A percentile compares a stretch with the other conserved stretches of the same genome.
phyloP scores from a whole-genome alignment of 2,888 invertebrate genomes.

The Leptura quadrifasciata region DNA sequence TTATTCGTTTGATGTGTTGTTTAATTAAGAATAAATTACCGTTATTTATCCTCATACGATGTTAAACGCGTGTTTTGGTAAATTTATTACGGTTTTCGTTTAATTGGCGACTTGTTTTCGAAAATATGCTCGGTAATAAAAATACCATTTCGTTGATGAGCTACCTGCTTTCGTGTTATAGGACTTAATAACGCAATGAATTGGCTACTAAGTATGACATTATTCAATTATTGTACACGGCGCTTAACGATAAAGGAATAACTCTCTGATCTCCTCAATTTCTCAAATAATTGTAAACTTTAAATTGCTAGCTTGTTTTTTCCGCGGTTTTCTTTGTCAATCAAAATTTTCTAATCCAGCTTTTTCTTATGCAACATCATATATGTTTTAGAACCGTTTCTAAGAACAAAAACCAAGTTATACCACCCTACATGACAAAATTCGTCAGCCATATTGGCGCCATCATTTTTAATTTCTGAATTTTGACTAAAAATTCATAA shows the following conservation, averaged over 20 bases:
- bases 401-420: no score
- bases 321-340: no score
- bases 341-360: no score
- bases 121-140: slow-evolving; percentile 34
- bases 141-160: slow-evolving; percentile 37
- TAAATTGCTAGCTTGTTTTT: no score
- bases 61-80: slow-evolving; percentile 48
- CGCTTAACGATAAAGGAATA: neutral
- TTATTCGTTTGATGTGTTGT: slow-evolving; percentile 34
- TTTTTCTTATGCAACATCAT: no score
- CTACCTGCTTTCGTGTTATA: slow-evolving; percentile 20
- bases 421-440: no score
- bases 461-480: no score
- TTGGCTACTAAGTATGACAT: neutral
- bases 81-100: slow-evolving; percentile 50
- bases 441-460: no score
- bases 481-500: no score
- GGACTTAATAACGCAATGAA: neutral
- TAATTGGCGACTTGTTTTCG: slow-evolving; percentile 53
- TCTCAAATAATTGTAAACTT: no score
- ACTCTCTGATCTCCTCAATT: no score
- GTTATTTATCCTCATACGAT: slow-evolving; percentile 47
- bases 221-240: neutral
- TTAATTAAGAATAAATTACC: slow-evolving; percentile 50
- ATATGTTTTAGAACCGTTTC: no score